Base-by-base conservation (phyloP, 2,113 vertebrate species). In the Pteropus alecto region DNA sequence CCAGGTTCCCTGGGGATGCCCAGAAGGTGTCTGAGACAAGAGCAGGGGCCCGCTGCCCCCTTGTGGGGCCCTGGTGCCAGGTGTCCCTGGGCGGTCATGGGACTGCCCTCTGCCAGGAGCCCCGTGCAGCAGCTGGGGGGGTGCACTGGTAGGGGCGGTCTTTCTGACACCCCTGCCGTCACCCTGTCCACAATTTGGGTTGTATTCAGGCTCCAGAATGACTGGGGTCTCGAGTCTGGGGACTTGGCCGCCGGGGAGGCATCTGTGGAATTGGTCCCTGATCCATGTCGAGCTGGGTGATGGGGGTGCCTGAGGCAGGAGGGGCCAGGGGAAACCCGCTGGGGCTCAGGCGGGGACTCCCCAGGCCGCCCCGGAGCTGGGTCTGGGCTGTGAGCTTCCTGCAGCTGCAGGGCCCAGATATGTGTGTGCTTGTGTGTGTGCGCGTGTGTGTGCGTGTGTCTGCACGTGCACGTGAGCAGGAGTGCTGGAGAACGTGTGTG, bases 31-130 rank as follows among this genome's bases (percentile, higher is more conserved):
- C 68, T 86, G 33, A 81, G 56, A 41, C 12, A 6, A 68, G 89
- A 78, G 58, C 73, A 90, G 85, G 41, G 58, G 14, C 89, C 96
- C 82, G 22, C 97, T 88, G 96, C 96, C 97, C 97, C 83, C 97
- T 96, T 48, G 97, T 91, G 97, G 97, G 78, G 78, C 7, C 14
- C 9, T 38, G 3, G 33, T 10, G 22, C 94, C 96, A 33, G 54
- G 61, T 54, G 51, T 51, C n/a, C 77, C 24, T 30, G 7, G 3
- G 30, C 0, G 18, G 43, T 43, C 60, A 19, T 15, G 21, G 38
- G 19, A 10, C 43, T 54, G 46, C 12, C 16, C 26, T 58, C 46
- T 48, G 24, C 58, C 54, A 56, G 35, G 41, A 35, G 11, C 24
- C 33, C 43, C 9, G 8, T 1, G n/a, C 15, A 58, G 54, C 19